Evolutionary conservation across 2,113 vertebrate species (phyloP), one percentile per base, ranked within the genome.

Genomic region (Alaudala cheleensis): DNA sequence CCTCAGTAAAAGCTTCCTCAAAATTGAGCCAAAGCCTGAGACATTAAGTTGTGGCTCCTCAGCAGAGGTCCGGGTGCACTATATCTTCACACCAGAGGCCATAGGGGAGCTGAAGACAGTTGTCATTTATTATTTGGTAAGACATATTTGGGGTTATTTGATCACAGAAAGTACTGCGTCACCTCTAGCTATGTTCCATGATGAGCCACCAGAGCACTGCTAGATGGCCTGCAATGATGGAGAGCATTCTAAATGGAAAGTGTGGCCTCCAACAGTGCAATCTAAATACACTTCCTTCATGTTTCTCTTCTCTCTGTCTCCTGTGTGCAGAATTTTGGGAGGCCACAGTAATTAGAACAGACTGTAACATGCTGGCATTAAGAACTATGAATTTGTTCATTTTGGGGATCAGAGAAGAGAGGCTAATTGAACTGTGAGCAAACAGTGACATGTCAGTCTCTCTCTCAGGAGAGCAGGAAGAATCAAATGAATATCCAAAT

Each of bases 111-210:
- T 86, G 37, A 92, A 93, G 90, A 77, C 97, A 25, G 76, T 98
- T 6, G 20, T 40, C 8, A 97, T 98, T 93, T 95, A 98, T 56
- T 98, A 97, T 51, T 77, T 98, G 98, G 98, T 98, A 78, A 97
- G 98, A 95, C 74, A 72, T 72, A 15, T 62, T 78, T 57, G n/a
- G 57, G n/a, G 2, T 85, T 70, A 66, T 21, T 82, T 1, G 2
- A 22, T 20, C 58, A 64, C 70, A 92, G 56, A 58, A 47, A 54
- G 10, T 21, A 37, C 12, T 33, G 18, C 33, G 39, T 20, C 33
- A 39, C 25, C 12, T 47, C 45, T 1, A 77, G 33, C 13, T 73
- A 0, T 13, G 7, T 58, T 51, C 44, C 24, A 5, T 26, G 12
- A 42, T 5, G 8, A 78, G 39, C 42, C 84, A 20, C 22, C 26